Evolutionary conservation across 2,888 invertebrate genomes (phyloP), one percentile per base, ranked within the genome.

Genomic region (Drosophila tripunctata): DNA sequence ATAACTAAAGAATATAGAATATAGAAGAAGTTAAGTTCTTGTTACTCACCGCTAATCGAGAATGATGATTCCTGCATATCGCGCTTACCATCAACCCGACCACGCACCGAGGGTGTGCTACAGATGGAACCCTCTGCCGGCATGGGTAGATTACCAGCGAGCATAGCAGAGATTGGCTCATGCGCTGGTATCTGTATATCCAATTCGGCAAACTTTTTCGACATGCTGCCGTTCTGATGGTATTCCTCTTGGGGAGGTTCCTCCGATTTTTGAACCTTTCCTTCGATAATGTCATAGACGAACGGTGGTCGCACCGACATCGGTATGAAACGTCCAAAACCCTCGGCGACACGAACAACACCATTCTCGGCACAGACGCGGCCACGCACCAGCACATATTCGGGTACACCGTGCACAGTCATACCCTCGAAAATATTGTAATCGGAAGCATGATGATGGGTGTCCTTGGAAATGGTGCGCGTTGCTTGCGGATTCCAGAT

Each of bases 391-490:
- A 99, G 94, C 15, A 99, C 99, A 90, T 95, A 96, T 89, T 97
- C 96, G 0, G 99, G 96, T 31, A 98, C 96, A 30, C 99, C 99
- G 81, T 97, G 96, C 58, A 97, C 96, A 71, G 94, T 94, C 94
- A 97, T 95, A 19, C 98, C 98, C 95, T 99, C 99, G 91, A 99
- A 99, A 75, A 99, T 98, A 91, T 99, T 99, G 90, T 98, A 99
- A 92, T 99, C 97, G 66, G 96, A 95, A 2, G 96, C 96, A 73
- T 98, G 98, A 75, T 96, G 95, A 91, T 99, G 99, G 0, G 96
- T 96, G 79, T 96, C 94, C 0, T 98, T 97, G 6, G 98, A 97
- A 89, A 99, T 98, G 73, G 94, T 95, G 63, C 96, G 93, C 60
- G 95, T 96, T 44, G 94, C 94, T 51, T 94, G 92, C 2, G 98